Conservation (phyloP, 2,113 vertebrate genomes). For the Ibidorhyncha struthersii region DNA sequence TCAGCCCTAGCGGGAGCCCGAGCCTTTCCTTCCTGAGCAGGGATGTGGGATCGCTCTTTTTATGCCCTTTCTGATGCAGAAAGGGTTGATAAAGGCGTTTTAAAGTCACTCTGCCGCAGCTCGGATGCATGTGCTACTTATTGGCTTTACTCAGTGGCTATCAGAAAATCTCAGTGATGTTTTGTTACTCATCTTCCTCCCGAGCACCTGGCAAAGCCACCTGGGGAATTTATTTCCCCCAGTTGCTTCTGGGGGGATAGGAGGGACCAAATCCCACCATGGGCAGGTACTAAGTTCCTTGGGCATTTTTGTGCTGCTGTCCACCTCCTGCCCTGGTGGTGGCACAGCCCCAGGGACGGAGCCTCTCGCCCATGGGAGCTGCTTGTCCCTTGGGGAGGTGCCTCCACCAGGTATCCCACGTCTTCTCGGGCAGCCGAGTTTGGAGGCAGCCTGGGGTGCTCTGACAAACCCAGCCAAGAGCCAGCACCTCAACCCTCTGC, state of each 20-base stretch:
- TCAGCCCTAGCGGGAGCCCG: not conserved
- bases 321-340: not conserved
- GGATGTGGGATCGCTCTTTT: not conserved
- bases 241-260: not conserved
- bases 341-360: not conserved
- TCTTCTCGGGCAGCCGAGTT: not conserved
- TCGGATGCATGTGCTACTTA: fast-evolving
- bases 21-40: not conserved
- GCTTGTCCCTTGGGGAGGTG: not conserved
- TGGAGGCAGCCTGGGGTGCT: not conserved
- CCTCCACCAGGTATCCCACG: not conserved
- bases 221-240: not conserved
- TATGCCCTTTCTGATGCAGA: not conserved
- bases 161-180: not conserved
- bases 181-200: not conserved
- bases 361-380: not conserved
- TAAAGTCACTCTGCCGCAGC: not conserved
- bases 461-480: not conserved
- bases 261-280: not conserved
- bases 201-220: not conserved
- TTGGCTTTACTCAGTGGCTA: not conserved
- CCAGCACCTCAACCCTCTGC: not conserved
- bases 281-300: not conserved
- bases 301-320: not conserved
- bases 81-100: not conserved